These are phyloP conservation scores for Spinus olivaceus DNA, from an alignment of 2,797 vertebrate genomes.

Conservation along the genomic window DNA sequence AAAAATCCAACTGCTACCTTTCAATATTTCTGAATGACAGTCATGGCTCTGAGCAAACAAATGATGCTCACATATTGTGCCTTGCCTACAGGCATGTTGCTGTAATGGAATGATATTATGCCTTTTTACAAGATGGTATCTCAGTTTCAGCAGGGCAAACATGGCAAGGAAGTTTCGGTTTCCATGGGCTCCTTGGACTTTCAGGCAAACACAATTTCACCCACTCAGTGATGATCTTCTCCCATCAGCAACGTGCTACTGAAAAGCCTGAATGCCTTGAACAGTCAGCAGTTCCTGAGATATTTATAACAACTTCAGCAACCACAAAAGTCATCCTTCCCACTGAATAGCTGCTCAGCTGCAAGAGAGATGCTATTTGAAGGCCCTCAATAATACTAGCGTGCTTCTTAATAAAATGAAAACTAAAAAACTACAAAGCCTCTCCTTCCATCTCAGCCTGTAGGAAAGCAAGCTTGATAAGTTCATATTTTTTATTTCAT, in stretches of 20 bases:
- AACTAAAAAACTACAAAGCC: not conserved
- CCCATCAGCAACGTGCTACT: not conserved
- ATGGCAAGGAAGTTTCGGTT: conserved; percentile 2
- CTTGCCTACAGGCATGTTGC: conserved; percentile 63
- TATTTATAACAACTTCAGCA: not conserved
- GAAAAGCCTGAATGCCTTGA: not conserved
- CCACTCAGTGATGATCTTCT: not conserved
- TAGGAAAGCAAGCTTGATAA: not conserved
- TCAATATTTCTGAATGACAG: conserved; percentile 61
- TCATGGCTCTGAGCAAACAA: conserved; percentile 53
- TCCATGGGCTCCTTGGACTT: not conserved
- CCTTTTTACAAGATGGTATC: conserved; percentile 35
- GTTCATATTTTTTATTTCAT: not conserved
- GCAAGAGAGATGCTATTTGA: not conserved
- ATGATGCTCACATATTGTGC: conserved; percentile 57
- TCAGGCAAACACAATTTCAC: not conserved
- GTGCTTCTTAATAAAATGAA: not conserved
- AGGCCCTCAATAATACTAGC: not conserved
- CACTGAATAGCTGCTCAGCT: not conserved
- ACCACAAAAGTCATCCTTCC: not conserved
- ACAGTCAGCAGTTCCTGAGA: not conserved
- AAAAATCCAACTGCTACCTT: conserved; percentile 59
- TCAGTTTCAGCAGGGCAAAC: conserved; percentile 40
- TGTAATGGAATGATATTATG: conserved; percentile 23
- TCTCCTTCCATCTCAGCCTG: not conserved